Base-by-base conservation (phyloP, 1,140 invertebrate genomes). In the Aphaenogaster ashmeadi region DNA sequence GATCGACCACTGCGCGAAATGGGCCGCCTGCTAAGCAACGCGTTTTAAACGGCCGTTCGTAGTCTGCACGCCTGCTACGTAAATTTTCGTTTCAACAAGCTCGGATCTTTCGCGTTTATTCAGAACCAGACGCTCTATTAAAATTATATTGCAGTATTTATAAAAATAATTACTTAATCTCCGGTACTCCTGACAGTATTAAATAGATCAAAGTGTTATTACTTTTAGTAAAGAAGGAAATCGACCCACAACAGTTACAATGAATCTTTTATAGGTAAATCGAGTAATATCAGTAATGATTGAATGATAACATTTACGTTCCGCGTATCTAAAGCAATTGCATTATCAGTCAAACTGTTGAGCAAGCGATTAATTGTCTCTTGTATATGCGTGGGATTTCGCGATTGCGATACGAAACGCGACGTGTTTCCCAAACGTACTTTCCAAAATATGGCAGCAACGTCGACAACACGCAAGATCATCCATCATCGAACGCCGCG, bases 1-100 rank as follows among this genome's bases (percentile, higher is more conserved):
- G 77, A 91, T 89, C 90, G 90, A 87, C 88, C 84, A 79, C 87
- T 44, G 69, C 83, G 58, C 74, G 54, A 80, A 85, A 75, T 50
- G 47, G 44, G 44, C 85, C 52, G 85, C 44, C 36, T 67, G 84
- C 66, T 83, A 36, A 41, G 38, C 50, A n/a, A 62, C 78, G 85
- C 54, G 78, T 84, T 80, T 83, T 27, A 74, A 72, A 83, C 56
- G 41, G 27, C 27, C 38, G 27, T 81, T 71, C 47, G 15, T 69
- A 36, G 44, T n/a, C 47, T 41, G 13, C 44, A n/a, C 38, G 11
- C 47, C 13, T 54, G 38, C 21, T 41, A 54, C 27, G 27, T 83
- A 83, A 83, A 83, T 58, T 67, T 66, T 27, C 27, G 15, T 78
- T 41, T 80, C 62, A 52, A 54, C 64, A 33, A 11, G n/a, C 9